Evolutionary conservation across 2,888 invertebrate species (phyloP), one percentile per base, ranked within the genome.

Genomic region (Melieria crassipennis): DNA sequence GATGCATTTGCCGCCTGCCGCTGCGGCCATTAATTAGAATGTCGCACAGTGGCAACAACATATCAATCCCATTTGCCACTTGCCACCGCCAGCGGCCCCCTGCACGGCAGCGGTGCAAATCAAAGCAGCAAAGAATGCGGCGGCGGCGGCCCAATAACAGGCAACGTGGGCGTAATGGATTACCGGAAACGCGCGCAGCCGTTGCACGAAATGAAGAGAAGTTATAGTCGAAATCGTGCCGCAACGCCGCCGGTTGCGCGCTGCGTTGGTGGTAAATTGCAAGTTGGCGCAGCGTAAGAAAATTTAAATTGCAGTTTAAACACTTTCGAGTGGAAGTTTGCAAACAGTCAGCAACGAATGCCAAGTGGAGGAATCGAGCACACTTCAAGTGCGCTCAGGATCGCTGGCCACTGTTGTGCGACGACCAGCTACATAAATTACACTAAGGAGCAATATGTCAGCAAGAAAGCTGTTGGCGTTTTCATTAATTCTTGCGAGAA

Each of bases 311-410:
- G 52, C 52, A 50, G n/a, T 50, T 50, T 50, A 50, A 50, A n/a
- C 52, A 50, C 52, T 50, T 50, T n/a, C 3, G n/a, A 11, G 10
- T 2, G 3, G 30, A 30, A 30, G 30, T 30, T 30, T 30, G 30
- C 30, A 30, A 30, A 30, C 30, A 30, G 30, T 3, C 30, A 30
- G 30, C 30, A 30, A 30, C 30, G 30, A 30, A 30, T 30, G 30
- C 30, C 30, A 30, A 16, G 43, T 61, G 79, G 79, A 78, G 79
- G 80, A 78, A 79, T 77, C 73, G 43, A 73, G 16, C 16, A 16
- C 16, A 16, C 16, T 16, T 16, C 16, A 16, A 16, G 75, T 74
- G 71, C 72, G 72, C 68, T 74, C 10, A 74, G 76, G 65, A 67
- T 67, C 11, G 30, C 61, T 46, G 64, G 77, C 71, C 70, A 77